Evolutionary conservation across 2,888 invertebrate genomes (phyloP).

Genomic region (Lithosia quadra): DNA sequence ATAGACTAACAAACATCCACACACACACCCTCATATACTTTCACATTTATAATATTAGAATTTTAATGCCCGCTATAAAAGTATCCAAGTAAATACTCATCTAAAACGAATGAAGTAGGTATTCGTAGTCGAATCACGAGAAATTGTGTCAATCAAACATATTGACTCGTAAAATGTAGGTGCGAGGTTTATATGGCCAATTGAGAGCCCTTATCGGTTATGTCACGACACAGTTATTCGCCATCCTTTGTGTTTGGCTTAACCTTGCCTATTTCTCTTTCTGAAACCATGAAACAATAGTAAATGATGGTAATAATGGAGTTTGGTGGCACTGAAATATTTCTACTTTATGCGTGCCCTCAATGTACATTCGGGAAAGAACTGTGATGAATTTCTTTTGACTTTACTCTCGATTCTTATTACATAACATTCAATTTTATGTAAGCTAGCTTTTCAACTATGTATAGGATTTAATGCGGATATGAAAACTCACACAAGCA

Average conservation of each 20-base stretch:
- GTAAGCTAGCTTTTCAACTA: too few species aligned
- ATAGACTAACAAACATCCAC: too few species aligned
- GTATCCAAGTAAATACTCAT: background rate
- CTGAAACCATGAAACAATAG: conserved; percentile 18
- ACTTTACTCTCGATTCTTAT: background rate
- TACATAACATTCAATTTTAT: background rate
- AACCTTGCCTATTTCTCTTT: conserved; percentile 14
- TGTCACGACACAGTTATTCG: conserved; percentile 6
- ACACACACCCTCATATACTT: too few species aligned
- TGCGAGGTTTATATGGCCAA: conserved; percentile 13
- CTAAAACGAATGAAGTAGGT: conserved; percentile 6
- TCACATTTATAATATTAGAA: too few species aligned
- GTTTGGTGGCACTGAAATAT: conserved; percentile 17
- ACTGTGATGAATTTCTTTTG: background rate
- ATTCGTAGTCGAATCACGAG: conserved; percentile 4
- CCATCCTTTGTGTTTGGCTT: conserved; percentile 14
- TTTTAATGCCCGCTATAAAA: too few species aligned
- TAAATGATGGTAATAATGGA: conserved; percentile 17
- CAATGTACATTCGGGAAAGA: conserved; percentile 12
- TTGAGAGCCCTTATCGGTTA: conserved; percentile 4
- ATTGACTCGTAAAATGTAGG: conserved; percentile 23
- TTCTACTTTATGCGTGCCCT: conserved; percentile 3
- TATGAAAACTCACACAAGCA: too few species aligned
- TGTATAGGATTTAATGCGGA: too few species aligned
- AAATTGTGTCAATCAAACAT: conserved; percentile 17